phyloP scores from a whole-genome alignment of 2,888 invertebrate genomes.

The Orchesella flavescens region DNA sequence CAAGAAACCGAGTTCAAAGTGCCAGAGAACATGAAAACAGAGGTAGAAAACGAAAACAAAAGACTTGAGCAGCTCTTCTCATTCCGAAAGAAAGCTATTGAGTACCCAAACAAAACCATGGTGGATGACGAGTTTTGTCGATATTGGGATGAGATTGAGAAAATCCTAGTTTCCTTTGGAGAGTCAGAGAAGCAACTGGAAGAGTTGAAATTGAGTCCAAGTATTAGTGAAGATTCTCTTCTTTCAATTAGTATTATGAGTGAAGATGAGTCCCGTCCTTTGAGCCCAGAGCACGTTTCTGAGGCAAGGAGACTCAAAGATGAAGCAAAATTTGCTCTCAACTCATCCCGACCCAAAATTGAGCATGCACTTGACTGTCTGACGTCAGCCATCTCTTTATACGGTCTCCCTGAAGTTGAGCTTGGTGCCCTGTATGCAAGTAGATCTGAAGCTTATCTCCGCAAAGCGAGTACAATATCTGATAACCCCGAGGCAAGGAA shows the following conservation, averaged over 20 bases:
- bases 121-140: conserved; percentile 62
- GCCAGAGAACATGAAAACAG: conserved; percentile 37
- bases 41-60: conserved; percentile 56
- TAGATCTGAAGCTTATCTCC: conserved; percentile 62
- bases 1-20: conserved; percentile 56
- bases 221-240: conserved; percentile 64
- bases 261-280: conserved; percentile 36
- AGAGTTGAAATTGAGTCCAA: conserved; percentile 60
- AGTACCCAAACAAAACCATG: conserved; percentile 59
- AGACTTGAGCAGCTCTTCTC: conserved; percentile 59
- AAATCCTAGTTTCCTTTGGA: conserved; percentile 65
- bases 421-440: conserved; percentile 55
- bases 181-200: conserved; percentile 64
- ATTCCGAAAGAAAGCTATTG: conserved; percentile 53
- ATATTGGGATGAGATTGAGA: conserved; percentile 65
- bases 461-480: conserved; percentile 31
- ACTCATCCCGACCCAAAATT: conserved; percentile 38
- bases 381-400: conserved; percentile 48
- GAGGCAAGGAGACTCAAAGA: conserved; percentile 59
- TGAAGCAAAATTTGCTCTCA: conserved; percentile 51
- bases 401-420: conserved; percentile 59
- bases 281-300: conserved; percentile 46
- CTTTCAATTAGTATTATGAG: conserved; percentile 22
- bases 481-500: conserved; percentile 32
- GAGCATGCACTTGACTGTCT: conserved; percentile 50